These are phyloP conservation scores for Semicossyphus pulcher DNA, from an alignment of 2,113 vertebrate genomes.

Conservation along the genomic window DNA sequence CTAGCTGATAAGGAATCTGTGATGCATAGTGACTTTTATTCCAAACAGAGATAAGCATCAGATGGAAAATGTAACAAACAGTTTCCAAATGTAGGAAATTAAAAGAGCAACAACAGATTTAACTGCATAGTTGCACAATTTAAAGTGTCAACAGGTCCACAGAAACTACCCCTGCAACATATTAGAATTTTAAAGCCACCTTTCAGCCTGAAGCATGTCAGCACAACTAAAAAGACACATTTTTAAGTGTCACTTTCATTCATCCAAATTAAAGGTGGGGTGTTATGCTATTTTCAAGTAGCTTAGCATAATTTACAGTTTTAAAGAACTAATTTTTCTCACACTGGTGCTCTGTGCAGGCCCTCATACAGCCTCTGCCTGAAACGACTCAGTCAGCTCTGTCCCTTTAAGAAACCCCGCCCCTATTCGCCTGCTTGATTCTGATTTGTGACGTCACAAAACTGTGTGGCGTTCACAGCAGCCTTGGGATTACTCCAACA, in stretches of 20 bases:
- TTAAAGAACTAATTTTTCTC: too few species aligned
- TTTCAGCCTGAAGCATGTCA: neutral
- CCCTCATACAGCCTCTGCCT: too few species aligned
- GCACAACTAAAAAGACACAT: neutral
- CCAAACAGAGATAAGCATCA: conserved; percentile 3
- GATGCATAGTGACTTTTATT: conserved; percentile 8
- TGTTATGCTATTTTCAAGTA: too few species aligned
- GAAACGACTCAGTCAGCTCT: too few species aligned
- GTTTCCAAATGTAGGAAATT: conserved; percentile 16
- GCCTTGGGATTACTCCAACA: too few species aligned
- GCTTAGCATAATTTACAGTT: too few species aligned
- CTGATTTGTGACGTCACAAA: too few species aligned
- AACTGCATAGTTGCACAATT: neutral
- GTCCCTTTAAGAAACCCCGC: too few species aligned
- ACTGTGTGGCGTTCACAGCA: too few species aligned
- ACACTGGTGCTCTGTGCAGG: too few species aligned
- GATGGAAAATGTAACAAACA: neutral
- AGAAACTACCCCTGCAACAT: conserved; percentile 14
- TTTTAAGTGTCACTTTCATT: neutral
- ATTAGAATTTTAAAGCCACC: neutral
- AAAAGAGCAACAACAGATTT: neutral
- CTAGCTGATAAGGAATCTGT: neutral
- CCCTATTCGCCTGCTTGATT: too few species aligned
- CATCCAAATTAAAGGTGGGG: too few species aligned
- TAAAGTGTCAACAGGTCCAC: neutral